A percentile compares a stretch with the other conserved stretches of the same genome.
phyloP scores from a whole-genome alignment of 2,888 invertebrate genomes.

The Rhorus exstirpatorius region DNA sequence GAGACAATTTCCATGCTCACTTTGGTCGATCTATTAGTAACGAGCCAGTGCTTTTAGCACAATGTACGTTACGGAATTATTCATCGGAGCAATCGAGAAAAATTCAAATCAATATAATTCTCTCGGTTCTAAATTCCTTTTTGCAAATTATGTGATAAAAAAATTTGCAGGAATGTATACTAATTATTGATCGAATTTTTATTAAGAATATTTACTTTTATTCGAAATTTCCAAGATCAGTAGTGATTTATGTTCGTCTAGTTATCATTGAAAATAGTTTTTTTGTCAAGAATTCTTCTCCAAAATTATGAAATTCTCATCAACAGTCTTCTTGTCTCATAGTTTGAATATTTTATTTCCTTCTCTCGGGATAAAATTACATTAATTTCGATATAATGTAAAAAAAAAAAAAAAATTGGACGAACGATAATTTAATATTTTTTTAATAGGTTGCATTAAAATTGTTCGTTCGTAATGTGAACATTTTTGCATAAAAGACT shows the following conservation, averaged over 20 bases:
- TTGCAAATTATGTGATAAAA: not conserved
- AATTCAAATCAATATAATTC: not conserved
- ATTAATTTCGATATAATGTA: not conserved
- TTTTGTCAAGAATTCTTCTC: no score
- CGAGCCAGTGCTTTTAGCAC: not conserved
- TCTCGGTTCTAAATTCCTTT: not conserved
- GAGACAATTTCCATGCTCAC: not conserved
- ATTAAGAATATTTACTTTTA: no score
- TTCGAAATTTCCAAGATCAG: no score
- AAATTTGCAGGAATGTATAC: no score
- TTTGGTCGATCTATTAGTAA: conserved; percentile 17
- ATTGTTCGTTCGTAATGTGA: not conserved
- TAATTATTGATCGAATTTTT: no score
- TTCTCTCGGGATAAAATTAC: not conserved
- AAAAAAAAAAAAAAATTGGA: not conserved
- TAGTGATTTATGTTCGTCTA: no score
- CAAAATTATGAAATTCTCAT: no score
- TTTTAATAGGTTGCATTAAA: not conserved
- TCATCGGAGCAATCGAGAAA: not conserved
- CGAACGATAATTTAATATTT: not conserved
- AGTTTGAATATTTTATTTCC: not conserved
- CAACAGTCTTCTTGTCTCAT: no score
- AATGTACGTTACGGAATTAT: not conserved
- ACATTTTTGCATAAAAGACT: not conserved
- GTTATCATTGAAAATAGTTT: no score